Evolutionary conservation across 2,113 vertebrate species (phyloP), one percentile per base, ranked within the genome.

Genomic region (Reinhardtius hippoglossoides): DNA sequence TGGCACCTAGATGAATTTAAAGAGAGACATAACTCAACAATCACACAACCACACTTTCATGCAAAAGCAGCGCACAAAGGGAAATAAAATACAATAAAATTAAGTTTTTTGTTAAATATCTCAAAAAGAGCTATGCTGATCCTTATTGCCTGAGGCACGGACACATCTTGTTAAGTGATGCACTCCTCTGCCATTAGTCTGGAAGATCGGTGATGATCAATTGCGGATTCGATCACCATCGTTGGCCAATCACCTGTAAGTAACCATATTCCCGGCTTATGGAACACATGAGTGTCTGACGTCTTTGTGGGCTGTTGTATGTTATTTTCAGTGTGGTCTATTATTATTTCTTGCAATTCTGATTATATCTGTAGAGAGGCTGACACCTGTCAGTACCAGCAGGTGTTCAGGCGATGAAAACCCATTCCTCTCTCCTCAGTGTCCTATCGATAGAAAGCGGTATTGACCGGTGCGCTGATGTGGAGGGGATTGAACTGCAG

Each of bases 401-500:
- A 74, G 73, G 78, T 77, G 81, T 71, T 67, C 9, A 76, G 71
- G 6, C 59, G 71, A 88, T 71, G 68, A 81, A 82, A 87, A 81
- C 21, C 60, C 69, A 35, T 90, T 72, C 62, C 31, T 73, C 57
- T 74, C 66, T 77, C 77, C 56, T 77, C 69, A 10, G 76, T 27
- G 52, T 80, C 85, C 60, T 65, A 81, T 90, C 67, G 67, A 88
- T 84, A 60, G 82, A 75, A 74, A 78, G 70, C 46, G 0, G 12
- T 87, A 92, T 92, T 73, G 91, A 92, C 71, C 21, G 40, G 42
- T 16, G 76, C 31, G 23, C 48, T 66, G 82, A 88, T 79, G 82
- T 64, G 80, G 66, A 83, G 75, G 84, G 77, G 76, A 86, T 83
- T 84, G 77, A 91, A 76, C 81, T 61, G 75, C 46, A 27, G 77